Evolutionary conservation across 2,888 invertebrate species (phyloP).

Genomic region (Flexamia atlantica): DNA sequence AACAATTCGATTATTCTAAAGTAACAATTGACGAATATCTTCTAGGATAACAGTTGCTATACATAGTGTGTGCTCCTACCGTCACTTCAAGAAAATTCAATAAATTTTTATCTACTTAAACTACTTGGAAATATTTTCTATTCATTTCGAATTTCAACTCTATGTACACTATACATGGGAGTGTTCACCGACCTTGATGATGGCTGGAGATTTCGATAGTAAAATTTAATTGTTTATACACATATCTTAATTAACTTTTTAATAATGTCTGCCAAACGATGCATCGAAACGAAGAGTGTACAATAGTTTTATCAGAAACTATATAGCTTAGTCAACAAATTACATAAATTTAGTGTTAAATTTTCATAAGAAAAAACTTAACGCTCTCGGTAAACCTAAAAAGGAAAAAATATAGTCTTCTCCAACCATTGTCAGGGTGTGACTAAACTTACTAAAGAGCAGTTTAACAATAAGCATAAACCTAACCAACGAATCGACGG

Average conservation of each 20-base stretch:
- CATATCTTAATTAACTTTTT: no score
- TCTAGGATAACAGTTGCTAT: constrained; percentile 55
- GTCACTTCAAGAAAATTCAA: constrained; percentile 53
- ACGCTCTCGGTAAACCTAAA: no score
- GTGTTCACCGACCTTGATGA: constrained; percentile 33
- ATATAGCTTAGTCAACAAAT: no score
- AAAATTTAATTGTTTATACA: no score
- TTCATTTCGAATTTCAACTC: constrained; percentile 55
- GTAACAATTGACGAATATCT: constrained; percentile 58
- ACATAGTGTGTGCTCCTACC: constrained; percentile 52
- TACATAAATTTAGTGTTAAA: no score
- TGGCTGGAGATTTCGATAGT: constrained; percentile 7
- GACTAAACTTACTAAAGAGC: constrained; percentile 16
- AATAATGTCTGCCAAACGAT: no score
- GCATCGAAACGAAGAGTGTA: no score
- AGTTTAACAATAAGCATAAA: constrained; percentile 27
- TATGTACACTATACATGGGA: constrained; percentile 54
- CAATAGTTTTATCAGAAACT: no score
- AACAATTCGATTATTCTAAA: constrained; percentile 59
- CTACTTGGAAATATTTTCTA: constrained; percentile 57
- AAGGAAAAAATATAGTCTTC: not conserved
- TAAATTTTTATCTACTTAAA: constrained; percentile 46
- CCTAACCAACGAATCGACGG: constrained; percentile 13
- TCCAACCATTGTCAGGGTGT: constrained; percentile 24
- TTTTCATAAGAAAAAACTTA: no score